Base-by-base conservation (phyloP, 1,140 invertebrate genomes). In the Leguminivora glycinivorella region DNA sequence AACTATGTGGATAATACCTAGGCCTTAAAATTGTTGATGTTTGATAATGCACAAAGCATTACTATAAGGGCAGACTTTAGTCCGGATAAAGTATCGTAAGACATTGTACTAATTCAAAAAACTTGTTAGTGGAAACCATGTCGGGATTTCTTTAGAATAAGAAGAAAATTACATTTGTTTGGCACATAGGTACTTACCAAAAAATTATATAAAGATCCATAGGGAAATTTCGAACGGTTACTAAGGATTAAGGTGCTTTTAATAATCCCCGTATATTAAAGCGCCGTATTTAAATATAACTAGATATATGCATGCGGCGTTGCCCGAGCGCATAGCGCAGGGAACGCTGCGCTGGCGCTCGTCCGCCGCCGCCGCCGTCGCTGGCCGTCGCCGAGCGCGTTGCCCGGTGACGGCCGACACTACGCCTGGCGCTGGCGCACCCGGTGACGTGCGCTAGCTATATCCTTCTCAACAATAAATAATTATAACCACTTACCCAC, bases 11-110 rank as follows among this genome's bases (percentile, higher is more conserved):
- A 75, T 74, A 66, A 66, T 66, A 66, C 60, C 31, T 70, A 79
- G 75, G 78, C 76, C 79, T 85, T 80, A 78, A 76, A 74, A 70
- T 81, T 85, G 80, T 82, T 85, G 75, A 78, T 81, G 82, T 81
- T 83, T 81, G 76, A 75, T 75, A 71, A 75, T 81, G 78, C 58
- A 63, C 58, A 29, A 63, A 29, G 58, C 58, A 29, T 63, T 63
- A 29, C 58, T 63, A 9, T 63, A 29, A 56, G 26, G 58, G 26
- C 58, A 63, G 25, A 63, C 5, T 63, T 31, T 63, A 63, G 29
- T 63, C 58, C 26, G 26, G 26, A 34, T 60, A 26, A 60, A 34
- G n/a, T 63, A n/a, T 34, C 58, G 58, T 63, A 63, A 63, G 58
- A 63, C 26, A 34, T 24, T 63, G 25, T 63, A 29, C 38, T 43